Percentiles rank a stretch among this genome's conserved stretches.
Conservation (phyloP, 2,797 vertebrate species). For the Calcarius lapponicus region DNA sequence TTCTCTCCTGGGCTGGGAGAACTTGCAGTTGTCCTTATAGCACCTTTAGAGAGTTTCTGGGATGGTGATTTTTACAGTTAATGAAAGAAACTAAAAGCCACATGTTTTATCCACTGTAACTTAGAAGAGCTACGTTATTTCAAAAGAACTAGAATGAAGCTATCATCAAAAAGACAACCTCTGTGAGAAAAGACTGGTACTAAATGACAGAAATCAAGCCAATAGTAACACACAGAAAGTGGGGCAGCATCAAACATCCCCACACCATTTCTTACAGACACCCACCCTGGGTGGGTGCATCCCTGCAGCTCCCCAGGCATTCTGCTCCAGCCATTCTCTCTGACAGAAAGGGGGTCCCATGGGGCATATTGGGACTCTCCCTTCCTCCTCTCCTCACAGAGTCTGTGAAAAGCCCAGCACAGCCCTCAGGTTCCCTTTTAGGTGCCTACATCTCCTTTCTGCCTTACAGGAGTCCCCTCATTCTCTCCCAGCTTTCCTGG, state of each 20-base stretch:
- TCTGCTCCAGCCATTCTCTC: neutral
- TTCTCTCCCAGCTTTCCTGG: neutral
- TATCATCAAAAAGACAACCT: neutral
- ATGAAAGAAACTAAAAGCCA: neutral
- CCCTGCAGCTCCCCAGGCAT: neutral
- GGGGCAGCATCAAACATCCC: neutral
- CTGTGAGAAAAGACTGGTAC: neutral
- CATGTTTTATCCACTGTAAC: neutral
- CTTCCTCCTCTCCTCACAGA: neutral
- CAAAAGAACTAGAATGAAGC: neutral
- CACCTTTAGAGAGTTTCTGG: neutral
- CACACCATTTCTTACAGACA: neutral
- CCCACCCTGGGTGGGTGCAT: neutral
- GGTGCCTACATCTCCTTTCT: neutral
- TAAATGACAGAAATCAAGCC: neutral
- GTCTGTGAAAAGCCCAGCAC: neutral
- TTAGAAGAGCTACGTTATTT: neutral
- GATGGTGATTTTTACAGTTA: neutral
- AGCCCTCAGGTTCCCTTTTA: neutral
- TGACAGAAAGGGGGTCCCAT: neutral
- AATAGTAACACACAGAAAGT: neutral
- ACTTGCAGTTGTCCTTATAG: neutral
- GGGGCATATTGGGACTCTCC: neutral
- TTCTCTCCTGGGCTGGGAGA: neutral
- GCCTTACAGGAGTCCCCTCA: fast-evolving